Percentiles rank a stretch among this genome's conserved stretches.
Conservation (phyloP, 1,140 invertebrate genomes). For the Drosophila tsacasi region DNA sequence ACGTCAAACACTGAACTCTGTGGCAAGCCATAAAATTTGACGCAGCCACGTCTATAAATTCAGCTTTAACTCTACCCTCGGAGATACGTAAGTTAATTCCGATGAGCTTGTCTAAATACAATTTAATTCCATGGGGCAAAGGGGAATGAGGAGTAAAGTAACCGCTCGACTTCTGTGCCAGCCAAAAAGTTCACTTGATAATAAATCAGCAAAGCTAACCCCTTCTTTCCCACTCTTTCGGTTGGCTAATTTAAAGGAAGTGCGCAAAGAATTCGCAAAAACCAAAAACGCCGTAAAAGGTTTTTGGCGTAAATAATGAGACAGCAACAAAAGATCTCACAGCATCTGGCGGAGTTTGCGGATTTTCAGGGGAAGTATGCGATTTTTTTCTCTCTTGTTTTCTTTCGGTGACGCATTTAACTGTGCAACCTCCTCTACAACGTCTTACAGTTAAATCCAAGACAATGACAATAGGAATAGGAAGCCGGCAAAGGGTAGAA, state of each 20-base stretch:
- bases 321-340: constrained; percentile 47
- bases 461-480: constrained; percentile 23
- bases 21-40: constrained; percentile 5
- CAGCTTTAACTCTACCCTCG: not conserved
- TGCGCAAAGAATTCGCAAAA: constrained; percentile 46
- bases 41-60: constrained; percentile 21
- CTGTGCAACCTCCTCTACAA: constrained; percentile 10
- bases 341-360: constrained; percentile 27
- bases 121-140: not conserved
- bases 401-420: constrained; percentile 36
- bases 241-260: constrained; percentile 28
- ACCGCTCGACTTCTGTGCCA: constrained; percentile 9
- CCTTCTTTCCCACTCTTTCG: constrained; percentile 5
- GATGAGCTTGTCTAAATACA: constrained; percentile 33
- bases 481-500: constrained; percentile 46
- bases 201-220: constrained; percentile 30
- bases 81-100: constrained; percentile 13
- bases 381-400: constrained; percentile 18
- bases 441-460: constrained; percentile 17
- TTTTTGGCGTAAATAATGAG: constrained; percentile 50
- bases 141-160: not conserved
- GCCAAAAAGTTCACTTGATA: constrained; percentile 13
- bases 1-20: constrained; percentile 1
- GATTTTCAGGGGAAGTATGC: constrained; percentile 30
- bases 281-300: constrained; percentile 39